Conservation (phyloP, 2,888 invertebrate species). For the Acanthacorydalis orientalis region DNA sequence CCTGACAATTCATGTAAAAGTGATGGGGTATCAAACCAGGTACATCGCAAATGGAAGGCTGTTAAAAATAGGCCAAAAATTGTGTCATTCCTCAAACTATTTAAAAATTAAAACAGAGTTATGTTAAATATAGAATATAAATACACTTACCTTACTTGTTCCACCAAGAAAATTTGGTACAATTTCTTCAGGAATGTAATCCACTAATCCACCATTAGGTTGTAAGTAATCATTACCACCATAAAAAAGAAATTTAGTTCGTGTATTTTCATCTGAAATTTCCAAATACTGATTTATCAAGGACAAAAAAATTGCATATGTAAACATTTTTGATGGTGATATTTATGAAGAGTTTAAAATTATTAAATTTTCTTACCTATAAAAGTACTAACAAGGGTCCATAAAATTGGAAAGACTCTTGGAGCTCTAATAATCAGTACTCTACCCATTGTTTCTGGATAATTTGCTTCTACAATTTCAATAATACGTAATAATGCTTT, state of each 20-base stretch:
- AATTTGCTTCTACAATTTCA: conserved; percentile 82
- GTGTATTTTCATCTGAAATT: conserved; percentile 68
- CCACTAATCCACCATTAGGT: conserved; percentile 60
- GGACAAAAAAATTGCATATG: background rate
- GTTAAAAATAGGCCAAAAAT: background rate
- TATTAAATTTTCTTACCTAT: conserved; percentile 45
- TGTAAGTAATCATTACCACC: conserved; percentile 74
- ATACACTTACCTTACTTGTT: conserved; percentile 52
- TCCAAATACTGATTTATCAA: background rate
- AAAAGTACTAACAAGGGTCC: conserved; percentile 89
- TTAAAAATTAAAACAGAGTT: background rate
- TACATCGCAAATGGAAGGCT: conserved; percentile 17
- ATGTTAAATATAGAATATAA: background rate
- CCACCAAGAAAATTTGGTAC: conserved; percentile 92
- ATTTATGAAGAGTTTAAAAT: no score
- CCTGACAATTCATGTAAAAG: conserved; percentile 18
- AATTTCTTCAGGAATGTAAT: conserved; percentile 69
- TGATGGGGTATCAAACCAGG: conserved; percentile 22
- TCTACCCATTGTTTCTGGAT: conserved; percentile 87
- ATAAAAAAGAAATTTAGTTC: conserved; percentile 82
- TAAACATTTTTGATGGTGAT: no score
- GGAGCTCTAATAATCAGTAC: conserved; percentile 84
- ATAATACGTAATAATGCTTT: conserved; percentile 51
- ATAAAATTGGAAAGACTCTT: conserved; percentile 84
- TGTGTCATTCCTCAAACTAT: background rate